A percentile compares a stretch with the other conserved stretches of the same genome.
Evolutionary conservation across 23 tunicate species (phyloP).

Genomic region (Ciona savignyi): DNA sequence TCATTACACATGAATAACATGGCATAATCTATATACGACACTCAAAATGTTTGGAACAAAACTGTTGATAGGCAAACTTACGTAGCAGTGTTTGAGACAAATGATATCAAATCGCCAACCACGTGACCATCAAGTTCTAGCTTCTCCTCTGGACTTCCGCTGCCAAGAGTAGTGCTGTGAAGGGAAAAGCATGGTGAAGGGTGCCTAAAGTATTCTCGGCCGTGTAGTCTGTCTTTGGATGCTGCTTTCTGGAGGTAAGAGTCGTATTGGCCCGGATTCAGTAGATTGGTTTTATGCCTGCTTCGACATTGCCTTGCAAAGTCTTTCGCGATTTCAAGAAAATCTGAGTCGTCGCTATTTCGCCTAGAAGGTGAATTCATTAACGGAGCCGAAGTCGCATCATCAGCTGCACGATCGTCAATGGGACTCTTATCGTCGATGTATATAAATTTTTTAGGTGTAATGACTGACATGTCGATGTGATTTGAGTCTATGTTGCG

Average conservation of each 20-base stretch:
- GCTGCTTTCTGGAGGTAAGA: slow-evolving; percentile 37
- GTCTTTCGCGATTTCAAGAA: slow-evolving; percentile 48
- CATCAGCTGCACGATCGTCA: not conserved
- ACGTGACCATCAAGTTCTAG: slow-evolving; percentile 64
- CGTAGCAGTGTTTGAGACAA: slow-evolving; percentile 66
- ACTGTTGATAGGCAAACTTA: too few species aligned
- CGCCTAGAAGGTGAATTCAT: too few species aligned
- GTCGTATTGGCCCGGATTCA: slow-evolving; percentile 61
- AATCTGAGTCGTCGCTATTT: slow-evolving; percentile 19
- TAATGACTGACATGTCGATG: not conserved
- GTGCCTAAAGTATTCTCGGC: not conserved
- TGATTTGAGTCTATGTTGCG: not conserved
- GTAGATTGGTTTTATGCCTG: slow-evolving; percentile 23
- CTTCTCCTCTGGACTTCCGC: slow-evolving; percentile 10
- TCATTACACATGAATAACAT: too few species aligned
- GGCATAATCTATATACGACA: too few species aligned
- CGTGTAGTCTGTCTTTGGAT: slow-evolving; percentile 16
- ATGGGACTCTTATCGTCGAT: not conserved
- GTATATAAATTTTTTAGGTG: not conserved
- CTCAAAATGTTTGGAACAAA: too few species aligned
- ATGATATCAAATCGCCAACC: slow-evolving; percentile 78
- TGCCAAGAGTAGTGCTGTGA: slow-evolving; percentile 36
- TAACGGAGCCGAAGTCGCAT: not conserved
- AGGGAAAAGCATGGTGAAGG: slow-evolving; percentile 4
- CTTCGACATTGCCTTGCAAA: slow-evolving; percentile 34